phyloP scores from a whole-genome alignment of 2,888 invertebrate species.

The Tenthredo livida region DNA sequence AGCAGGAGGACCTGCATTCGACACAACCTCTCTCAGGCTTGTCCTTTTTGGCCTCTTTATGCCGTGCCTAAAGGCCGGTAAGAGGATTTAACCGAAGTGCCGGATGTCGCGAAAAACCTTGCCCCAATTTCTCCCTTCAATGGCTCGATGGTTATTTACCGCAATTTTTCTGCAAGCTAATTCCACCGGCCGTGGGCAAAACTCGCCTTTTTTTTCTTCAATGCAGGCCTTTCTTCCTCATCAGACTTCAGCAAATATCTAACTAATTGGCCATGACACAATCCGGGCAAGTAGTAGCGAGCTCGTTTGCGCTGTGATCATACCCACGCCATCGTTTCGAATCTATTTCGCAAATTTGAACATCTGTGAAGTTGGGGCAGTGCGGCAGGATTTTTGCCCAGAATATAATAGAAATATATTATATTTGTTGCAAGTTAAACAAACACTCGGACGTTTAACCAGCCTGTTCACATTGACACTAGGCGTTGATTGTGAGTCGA shows the following conservation, averaged over 20 bases:
- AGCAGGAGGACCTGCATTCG: constrained; percentile 28
- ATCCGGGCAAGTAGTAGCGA: no score
- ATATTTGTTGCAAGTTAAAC: neutral
- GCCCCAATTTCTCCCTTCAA: constrained; percentile 70
- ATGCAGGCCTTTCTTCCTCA: neutral
- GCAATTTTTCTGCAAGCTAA: neutral
- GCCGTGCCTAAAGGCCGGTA: constrained; percentile 58
- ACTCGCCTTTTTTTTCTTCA: neutral
- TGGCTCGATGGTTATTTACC: constrained; percentile 7
- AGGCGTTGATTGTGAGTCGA: constrained; percentile 19
- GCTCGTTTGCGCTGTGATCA: neutral
- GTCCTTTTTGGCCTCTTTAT: constrained; percentile 66
- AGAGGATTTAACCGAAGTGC: constrained; percentile 71
- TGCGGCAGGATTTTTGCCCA: neutral
- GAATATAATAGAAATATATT: neutral
- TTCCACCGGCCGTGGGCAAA: neutral
- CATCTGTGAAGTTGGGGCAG: neutral
- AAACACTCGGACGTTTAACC: constrained; percentile 4
- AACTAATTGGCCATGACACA: neutral
- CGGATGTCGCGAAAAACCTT: constrained; percentile 65
- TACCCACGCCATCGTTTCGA: neutral
- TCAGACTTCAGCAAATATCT: neutral
- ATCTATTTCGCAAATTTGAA: neutral
- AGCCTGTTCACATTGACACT: constrained; percentile 39
- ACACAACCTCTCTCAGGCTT: constrained; percentile 24